phyloP scores from a whole-genome alignment of 30 jellyfish, hydroid and myxozoan genomes.

The Mastigias papua region DNA sequence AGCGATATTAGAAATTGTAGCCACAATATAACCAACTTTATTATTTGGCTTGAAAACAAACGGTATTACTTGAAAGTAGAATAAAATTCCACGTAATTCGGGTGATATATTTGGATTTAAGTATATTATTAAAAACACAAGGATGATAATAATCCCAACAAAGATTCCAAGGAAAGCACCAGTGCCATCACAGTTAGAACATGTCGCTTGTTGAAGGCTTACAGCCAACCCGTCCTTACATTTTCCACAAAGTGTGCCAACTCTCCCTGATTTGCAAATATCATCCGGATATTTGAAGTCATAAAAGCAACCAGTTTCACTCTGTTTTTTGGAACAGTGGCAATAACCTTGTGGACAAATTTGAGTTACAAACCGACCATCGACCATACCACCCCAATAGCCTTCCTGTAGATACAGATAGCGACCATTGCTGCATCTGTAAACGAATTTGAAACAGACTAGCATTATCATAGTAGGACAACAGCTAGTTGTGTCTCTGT shows the following conservation, averaged over 20 bases:
- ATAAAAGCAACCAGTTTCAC: constrained; percentile 49
- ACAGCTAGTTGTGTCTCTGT: too few species aligned
- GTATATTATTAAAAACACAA: constrained; percentile 18
- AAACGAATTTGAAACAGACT: too few species aligned
- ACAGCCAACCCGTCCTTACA: constrained; percentile 57
- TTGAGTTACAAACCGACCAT: constrained; percentile 58
- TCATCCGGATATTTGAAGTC: constrained; percentile 59
- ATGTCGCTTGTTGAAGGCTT: constrained; percentile 36
- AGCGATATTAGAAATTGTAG: neutral
- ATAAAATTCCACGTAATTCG: constrained; percentile 63
- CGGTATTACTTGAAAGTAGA: constrained; percentile 70
- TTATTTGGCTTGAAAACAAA: constrained; percentile 68
- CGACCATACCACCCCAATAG: constrained; percentile 60
- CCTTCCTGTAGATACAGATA: constrained; percentile 62
- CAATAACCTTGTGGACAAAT: constrained; percentile 74
- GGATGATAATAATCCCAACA: constrained; percentile 18
- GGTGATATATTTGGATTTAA: constrained; percentile 66
- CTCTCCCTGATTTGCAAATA: constrained; percentile 60
- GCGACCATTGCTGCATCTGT: constrained; percentile 56
- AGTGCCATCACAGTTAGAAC: constrained; percentile 48
- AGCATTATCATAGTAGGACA: too few species aligned
- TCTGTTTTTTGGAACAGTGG: constrained; percentile 27
- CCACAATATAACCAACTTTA: constrained; percentile 57
- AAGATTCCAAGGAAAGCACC: constrained; percentile 37
- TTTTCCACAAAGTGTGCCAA: constrained; percentile 61